phyloP scores from a whole-genome alignment of 2,797 vertebrate genomes.

The Poecilia wingei region DNA sequence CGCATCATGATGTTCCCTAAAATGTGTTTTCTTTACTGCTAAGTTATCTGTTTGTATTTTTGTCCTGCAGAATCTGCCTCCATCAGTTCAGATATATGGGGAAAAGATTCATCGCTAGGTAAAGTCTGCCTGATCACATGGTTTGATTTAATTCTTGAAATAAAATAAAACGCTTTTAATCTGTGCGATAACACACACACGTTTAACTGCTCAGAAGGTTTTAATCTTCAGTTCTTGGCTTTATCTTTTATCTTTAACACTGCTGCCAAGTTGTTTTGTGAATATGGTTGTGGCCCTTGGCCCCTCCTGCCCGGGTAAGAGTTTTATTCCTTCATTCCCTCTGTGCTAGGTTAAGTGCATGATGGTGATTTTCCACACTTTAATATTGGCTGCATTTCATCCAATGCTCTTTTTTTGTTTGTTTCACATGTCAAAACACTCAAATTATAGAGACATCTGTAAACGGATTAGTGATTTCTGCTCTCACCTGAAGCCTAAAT shows the following conservation, averaged over 20 bases:
- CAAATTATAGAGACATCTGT: not conserved
- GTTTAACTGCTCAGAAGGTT: conserved; percentile 60
- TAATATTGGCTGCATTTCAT: not conserved
- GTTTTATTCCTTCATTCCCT: conserved; percentile 5
- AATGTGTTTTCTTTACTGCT: not conserved
- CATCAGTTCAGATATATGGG: conserved; percentile 99
- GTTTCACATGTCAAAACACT: not conserved
- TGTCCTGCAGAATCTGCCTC: conserved; percentile 89
- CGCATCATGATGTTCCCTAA: not conserved
- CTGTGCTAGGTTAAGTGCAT: conserved; percentile 35
- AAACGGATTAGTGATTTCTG: not conserved
- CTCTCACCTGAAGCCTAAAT: not conserved
- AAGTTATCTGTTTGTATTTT: not conserved
- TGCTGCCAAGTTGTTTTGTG: conserved; percentile 72
- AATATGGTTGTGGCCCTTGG: conserved; percentile 53
- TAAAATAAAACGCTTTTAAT: not conserved
- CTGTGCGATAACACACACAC: conserved; percentile 3
- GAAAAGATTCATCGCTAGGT: conserved; percentile 97
- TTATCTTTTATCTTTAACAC: conserved; percentile 69
- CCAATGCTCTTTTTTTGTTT: not conserved
- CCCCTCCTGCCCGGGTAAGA: conserved; percentile 78
- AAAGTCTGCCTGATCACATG: conserved; percentile 46
- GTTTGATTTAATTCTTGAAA: conserved; percentile 7
- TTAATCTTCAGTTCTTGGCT: conserved; percentile 83
- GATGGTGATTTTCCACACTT: not conserved